These are phyloP conservation scores for Euwallacea fornicatus DNA, from an alignment of 1,140 invertebrate genomes.

Conservation along the genomic window DNA sequence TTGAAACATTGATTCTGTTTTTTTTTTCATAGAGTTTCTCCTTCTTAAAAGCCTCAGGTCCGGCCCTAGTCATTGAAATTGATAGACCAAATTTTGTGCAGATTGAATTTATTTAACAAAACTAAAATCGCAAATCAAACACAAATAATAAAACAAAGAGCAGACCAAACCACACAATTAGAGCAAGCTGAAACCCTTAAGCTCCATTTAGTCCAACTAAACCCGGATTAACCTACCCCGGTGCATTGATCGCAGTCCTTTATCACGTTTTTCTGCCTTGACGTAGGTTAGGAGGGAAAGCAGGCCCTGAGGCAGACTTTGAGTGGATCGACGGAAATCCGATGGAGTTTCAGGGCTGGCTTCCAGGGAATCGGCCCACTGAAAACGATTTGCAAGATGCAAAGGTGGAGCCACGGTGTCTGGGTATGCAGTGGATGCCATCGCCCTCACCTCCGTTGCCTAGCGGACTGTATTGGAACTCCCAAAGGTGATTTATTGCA, in stretches of 20 bases:
- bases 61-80: too few species aligned
- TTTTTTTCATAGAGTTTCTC: too few species aligned
- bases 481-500: conserved; percentile 39
- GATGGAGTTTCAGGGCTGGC: conserved; percentile 61
- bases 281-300: conserved; percentile 44
- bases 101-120: too few species aligned
- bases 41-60: too few species aligned
- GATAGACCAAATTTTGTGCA: too few species aligned
- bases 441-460: conserved; percentile 61
- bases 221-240: too few species aligned
- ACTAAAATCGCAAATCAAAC: too few species aligned
- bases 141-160: too few species aligned
- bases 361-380: conserved; percentile 54
- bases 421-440: conserved; percentile 65
- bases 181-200: neutral
- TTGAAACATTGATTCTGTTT: too few species aligned
- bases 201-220: neutral
- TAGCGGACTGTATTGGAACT: conserved; percentile 66
- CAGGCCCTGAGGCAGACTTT: conserved; percentile 52
- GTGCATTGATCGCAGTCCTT: neutral
- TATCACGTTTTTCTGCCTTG: conserved; percentile 11
- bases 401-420: conserved; percentile 53
- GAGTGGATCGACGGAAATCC: conserved; percentile 62
- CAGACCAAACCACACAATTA: neutral
- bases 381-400: conserved; percentile 52